Evolutionary conservation across 1,140 invertebrate genomes (phyloP), one percentile per base, ranked within the genome.

Genomic region (Hyles euphorbiae): DNA sequence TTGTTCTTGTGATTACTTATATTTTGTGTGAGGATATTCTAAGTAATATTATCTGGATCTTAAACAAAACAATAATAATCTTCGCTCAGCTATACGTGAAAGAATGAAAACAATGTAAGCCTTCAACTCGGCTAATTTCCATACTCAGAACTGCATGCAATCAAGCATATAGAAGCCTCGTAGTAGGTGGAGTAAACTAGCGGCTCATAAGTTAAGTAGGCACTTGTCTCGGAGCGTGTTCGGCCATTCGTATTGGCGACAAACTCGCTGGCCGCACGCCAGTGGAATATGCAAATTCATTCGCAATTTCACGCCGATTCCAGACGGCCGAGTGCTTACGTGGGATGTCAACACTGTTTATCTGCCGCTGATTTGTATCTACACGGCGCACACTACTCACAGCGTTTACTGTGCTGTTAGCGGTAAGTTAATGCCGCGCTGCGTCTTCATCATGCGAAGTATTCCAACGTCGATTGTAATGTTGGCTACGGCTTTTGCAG

Each of bases 201-300:
- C 22, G 4, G 36, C 36, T 1, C 36, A 40, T 40, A 40, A 40
- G 22, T 22, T 22, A 22, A 22, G 22, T 22, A 2, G 44, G 54
- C 40, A 3, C 11, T 7, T 11, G 32, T 40, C 33, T 7, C 40
- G 12, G 53, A n/a, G 46, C 46, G 46, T 40, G 36, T 22, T 8
- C 47, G 57, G 53, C 57, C 45, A 56, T 45, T 53, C 54, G 46
- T 48, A 65, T 63, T 63, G 64, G 60, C 65, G 63, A 73, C 70
- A 68, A 59, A 57, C 45, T 5, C 10, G 52, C 67, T 84, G 81
- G 79, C 78, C 48, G 3, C 6, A 1, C 43, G 78, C 81, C 81
- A 82, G 61, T 8, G 48, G 57, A 76, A 74, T 72, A 77, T 83
- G 81, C 80, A 81, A 70, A 81, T 73, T 83, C 75, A 78, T 81